Percentiles rank a stretch among this genome's conserved stretches.
phyloP scores from a whole-genome alignment of 2,888 invertebrate genomes.

The Cheilosia pagana region DNA sequence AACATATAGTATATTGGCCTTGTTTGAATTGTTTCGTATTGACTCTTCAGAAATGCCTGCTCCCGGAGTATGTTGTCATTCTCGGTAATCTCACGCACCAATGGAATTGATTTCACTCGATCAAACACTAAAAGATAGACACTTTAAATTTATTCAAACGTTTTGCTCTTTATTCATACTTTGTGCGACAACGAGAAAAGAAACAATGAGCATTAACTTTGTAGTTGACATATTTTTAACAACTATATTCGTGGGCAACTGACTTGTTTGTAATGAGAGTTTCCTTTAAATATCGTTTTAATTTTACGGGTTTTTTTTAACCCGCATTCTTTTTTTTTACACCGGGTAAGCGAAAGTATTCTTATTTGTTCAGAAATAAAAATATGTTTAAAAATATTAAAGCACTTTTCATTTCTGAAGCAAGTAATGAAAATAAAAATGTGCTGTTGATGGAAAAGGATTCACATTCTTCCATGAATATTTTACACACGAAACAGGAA shows the following conservation, averaged over 20 bases:
- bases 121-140: slow-evolving; percentile 25
- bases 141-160: background rate
- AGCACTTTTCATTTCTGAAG: slow-evolving; percentile 26
- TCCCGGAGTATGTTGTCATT: slow-evolving; percentile 20
- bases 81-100: background rate
- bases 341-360: background rate
- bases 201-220: background rate
- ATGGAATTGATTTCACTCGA: background rate
- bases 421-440: too few relatives aligned
- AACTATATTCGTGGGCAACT: background rate
- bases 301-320: slow-evolving; percentile 4
- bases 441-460: too few relatives aligned
- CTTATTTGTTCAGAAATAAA: background rate
- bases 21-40: slow-evolving; percentile 34
- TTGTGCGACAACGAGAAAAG: background rate
- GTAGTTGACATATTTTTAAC: slow-evolving; percentile 12
- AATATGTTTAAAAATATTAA: background rate
- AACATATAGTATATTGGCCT: slow-evolving; percentile 16
- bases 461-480: too few relatives aligned
- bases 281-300: slow-evolving; percentile 34
- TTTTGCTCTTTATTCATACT: background rate
- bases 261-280: slow-evolving; percentile 1
- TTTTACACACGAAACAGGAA: too few relatives aligned
- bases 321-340: slow-evolving; percentile 4
- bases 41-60: slow-evolving; percentile 48